phyloP scores from a whole-genome alignment of 2,888 invertebrate species.

The Adineta ricciae region DNA sequence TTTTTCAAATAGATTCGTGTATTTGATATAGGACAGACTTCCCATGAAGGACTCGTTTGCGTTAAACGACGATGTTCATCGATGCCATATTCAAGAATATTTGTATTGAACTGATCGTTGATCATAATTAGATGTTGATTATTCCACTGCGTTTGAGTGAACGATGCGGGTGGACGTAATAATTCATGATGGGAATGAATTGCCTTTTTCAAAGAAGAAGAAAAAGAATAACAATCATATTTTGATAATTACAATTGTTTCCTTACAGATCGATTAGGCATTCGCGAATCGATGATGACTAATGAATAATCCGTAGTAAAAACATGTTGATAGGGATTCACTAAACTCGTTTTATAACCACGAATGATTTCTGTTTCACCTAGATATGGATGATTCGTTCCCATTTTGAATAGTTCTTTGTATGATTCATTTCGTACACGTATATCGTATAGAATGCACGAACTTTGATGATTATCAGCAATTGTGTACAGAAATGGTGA shows the following conservation, averaged over 20 bases:
- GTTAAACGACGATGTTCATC: neutral
- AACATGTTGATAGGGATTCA: neutral
- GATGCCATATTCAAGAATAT: neutral
- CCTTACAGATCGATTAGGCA: neutral
- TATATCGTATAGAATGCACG: neutral
- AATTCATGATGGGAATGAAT: slow-evolving; percentile 11
- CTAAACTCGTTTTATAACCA: neutral
- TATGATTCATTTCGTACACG: neutral
- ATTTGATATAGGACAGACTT: slow-evolving; percentile 1
- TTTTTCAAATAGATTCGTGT: neutral
- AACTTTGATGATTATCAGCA: neutral
- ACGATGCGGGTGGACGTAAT: neutral
- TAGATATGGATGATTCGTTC: neutral
- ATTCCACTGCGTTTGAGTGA: neutral
- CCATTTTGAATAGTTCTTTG: neutral
- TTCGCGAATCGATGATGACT: neutral
- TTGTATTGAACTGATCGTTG: neutral
- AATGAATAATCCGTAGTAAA: slow-evolving; percentile 10
- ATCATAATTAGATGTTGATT: neutral
- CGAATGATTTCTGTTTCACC: neutral
- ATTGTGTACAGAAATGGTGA: slow-evolving; percentile 14
- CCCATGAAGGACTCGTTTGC: neutral
- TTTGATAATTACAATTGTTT: neutral
- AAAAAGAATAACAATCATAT: neutral
- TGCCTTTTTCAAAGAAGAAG: neutral